These are phyloP conservation scores for Calidris pygmaea DNA, from an alignment of 2,113 vertebrate species.

Conservation along the genomic window DNA sequence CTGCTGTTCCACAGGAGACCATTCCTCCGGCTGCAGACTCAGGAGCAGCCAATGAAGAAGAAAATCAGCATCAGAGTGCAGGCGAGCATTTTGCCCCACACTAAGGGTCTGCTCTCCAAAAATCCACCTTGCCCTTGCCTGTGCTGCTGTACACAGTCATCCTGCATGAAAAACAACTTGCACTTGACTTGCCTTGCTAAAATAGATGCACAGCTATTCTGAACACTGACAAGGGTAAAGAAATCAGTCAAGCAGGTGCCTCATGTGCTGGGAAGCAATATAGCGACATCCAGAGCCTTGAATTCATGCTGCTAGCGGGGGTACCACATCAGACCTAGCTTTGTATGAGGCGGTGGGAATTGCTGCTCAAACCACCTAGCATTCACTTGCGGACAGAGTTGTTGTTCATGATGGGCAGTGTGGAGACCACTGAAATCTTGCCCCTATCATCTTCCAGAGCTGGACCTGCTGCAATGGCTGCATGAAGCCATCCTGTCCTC, in stretches of 20 bases:
- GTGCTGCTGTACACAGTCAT: background rate
- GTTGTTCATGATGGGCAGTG: background rate
- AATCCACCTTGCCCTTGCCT: background rate
- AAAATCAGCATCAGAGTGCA: conserved; percentile 1
- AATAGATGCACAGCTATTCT: background rate
- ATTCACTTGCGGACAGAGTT: background rate
- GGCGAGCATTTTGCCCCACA: background rate
- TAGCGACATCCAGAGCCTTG: background rate
- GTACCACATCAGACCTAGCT: background rate
- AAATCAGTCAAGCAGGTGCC: background rate
- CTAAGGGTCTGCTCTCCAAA: background rate
- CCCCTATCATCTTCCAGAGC: background rate
- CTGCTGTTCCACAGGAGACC: conserved; percentile 60
- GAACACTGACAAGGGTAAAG: conserved; percentile 33
- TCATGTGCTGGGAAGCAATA: background rate
- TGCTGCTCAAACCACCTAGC: background rate
- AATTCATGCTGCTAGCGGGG: background rate
- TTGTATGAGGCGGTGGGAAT: background rate
- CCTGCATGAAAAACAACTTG: background rate
- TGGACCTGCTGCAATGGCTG: background rate
- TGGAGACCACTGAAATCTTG: background rate
- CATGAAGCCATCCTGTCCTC: background rate
- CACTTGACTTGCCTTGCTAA: background rate
- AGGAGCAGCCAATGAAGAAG: conserved; percentile 58
- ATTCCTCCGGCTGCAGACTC: conserved; percentile 40